phyloP scores from a whole-genome alignment of 2,888 invertebrate genomes.

The Agriopis aurantiaria region DNA sequence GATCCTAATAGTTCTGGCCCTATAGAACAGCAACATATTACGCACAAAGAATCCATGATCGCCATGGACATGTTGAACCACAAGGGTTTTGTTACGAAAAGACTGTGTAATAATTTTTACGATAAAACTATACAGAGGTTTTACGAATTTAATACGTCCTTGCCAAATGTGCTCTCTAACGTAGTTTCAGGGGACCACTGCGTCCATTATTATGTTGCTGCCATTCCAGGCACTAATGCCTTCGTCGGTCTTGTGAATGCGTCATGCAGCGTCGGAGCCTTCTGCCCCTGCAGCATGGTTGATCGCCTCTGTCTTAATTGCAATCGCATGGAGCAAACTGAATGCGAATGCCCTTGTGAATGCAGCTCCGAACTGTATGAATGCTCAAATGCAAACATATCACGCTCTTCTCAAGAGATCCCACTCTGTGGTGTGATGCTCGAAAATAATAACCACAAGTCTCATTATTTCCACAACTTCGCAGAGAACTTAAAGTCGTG shows the following conservation, averaged over 20 bases:
- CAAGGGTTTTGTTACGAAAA: conserved; percentile 92
- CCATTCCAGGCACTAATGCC: conserved; percentile 94
- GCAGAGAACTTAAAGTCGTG: conserved; percentile 88
- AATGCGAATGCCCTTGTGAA: conserved; percentile 98
- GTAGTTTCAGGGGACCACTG: conserved; percentile 95
- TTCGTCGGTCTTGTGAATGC: conserved; percentile 96
- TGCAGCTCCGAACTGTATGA: conserved; percentile 88
- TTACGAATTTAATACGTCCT: conserved; percentile 93
- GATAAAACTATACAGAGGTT: conserved; percentile 95
- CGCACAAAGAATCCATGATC: conserved; percentile 95
- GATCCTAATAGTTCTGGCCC: conserved; percentile 89
- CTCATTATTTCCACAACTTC: conserved; percentile 81
- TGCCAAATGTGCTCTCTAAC: conserved; percentile 92
- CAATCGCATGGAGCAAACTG: conserved; percentile 96
- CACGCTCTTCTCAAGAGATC: conserved; percentile 67
- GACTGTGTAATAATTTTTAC: conserved; percentile 93
- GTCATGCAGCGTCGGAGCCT: conserved; percentile 93
- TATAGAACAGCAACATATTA: conserved; percentile 94
- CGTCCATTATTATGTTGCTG: conserved; percentile 93
- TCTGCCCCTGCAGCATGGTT: conserved; percentile 97
- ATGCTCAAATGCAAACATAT: conserved; percentile 68
- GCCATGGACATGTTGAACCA: conserved; percentile 96
- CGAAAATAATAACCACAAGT: conserved; percentile 81
- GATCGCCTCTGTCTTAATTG: conserved; percentile 96
- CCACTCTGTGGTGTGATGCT: conserved; percentile 79